These are phyloP conservation scores for Donacobius atricapilla DNA, from an alignment of 2,113 vertebrate genomes.

Conservation along the genomic window DNA sequence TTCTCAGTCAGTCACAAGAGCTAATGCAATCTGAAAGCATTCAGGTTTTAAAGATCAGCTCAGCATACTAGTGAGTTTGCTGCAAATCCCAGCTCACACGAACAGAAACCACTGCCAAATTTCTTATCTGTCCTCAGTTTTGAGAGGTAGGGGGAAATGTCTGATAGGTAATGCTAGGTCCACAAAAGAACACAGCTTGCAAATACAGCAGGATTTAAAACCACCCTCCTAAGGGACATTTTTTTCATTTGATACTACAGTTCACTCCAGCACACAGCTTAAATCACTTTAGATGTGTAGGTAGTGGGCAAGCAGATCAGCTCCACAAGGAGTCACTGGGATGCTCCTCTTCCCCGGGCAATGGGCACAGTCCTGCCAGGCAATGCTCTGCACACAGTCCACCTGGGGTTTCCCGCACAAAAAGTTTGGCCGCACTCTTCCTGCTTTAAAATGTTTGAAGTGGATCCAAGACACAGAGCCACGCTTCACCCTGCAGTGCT, in stretches of 20 bases:
- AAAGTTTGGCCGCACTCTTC: not conserved
- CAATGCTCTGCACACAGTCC: not conserved
- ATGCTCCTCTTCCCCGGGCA: not conserved
- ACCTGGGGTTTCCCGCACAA: not conserved
- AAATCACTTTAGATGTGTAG: rapidly evolving
- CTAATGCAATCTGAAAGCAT: not conserved
- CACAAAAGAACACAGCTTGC: not conserved
- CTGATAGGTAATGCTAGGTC: not conserved
- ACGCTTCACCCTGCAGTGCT: rapidly evolving
- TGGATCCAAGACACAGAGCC: not conserved
- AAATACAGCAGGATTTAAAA: not conserved
- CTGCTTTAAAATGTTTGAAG: not conserved
- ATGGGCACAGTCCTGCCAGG: not conserved
- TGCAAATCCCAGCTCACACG: not conserved
- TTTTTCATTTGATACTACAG: not conserved
- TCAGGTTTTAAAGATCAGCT: not conserved
- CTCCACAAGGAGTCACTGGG: not conserved
- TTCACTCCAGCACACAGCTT: not conserved
- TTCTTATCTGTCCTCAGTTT: not conserved
- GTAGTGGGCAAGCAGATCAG: not conserved
- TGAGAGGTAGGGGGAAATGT: not conserved
- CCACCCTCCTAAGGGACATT: not conserved
- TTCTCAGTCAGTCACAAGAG: not conserved
- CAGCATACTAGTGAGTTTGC: not conserved
- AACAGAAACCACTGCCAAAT: not conserved